A percentile compares a stretch with the other conserved stretches of the same genome.
These are phyloP conservation scores for Caenorhabditis sinica DNA, from an alignment of 2,888 invertebrate genomes.

Conservation along the genomic window DNA sequence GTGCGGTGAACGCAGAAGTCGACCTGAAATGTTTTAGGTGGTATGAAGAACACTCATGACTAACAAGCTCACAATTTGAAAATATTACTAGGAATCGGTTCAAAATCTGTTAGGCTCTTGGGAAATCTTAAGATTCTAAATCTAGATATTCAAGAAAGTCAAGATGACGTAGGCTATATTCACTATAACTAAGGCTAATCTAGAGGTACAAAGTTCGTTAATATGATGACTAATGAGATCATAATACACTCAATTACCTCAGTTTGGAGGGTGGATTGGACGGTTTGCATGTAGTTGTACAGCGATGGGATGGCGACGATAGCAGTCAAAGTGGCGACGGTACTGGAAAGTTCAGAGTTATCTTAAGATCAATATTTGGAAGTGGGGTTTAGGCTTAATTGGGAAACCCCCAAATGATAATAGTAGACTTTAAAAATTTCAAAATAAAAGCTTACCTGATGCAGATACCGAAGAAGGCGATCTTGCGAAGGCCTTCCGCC, in stretches of 20 bases:
- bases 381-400: no score
- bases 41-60: not conserved
- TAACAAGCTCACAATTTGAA: no score
- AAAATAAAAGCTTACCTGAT: conserved; percentile 67
- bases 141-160: no score
- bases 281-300: conserved; percentile 83
- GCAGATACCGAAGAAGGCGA: conserved; percentile 79
- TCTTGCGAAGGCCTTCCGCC: conserved; percentile 76
- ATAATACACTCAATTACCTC: conserved; percentile 69
- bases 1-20: conserved; percentile 80
- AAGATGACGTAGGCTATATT: not conserved
- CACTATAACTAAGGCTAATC: no score
- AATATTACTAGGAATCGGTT: no score
- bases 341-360: conserved; percentile 60
- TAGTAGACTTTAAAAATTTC: not conserved
- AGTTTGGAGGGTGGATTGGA: conserved; percentile 81
- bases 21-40: conserved; percentile 65
- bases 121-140: no score
- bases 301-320: conserved; percentile 82
- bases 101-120: no score
- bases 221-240: not conserved
- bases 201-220: not conserved
- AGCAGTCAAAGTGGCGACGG: conserved; percentile 81
- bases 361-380: not conserved
- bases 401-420: no score